These are phyloP conservation scores for Biston stratarius DNA, from an alignment of 2,888 invertebrate genomes.

Conservation along the genomic window DNA sequence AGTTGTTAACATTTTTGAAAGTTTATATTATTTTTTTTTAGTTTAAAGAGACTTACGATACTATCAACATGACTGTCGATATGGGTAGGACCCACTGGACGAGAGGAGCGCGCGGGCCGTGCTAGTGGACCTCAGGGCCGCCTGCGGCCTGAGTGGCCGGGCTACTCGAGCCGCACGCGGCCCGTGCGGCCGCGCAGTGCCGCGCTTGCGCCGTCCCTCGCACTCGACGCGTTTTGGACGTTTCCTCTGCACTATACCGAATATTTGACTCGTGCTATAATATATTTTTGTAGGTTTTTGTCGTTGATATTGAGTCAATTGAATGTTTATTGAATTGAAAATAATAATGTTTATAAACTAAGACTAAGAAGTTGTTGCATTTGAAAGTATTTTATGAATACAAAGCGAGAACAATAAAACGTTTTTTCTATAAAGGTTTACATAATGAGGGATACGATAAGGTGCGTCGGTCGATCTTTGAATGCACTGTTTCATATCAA, in stretches of 20 bases:
- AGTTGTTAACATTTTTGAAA: conserved; percentile 85
- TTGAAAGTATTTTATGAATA: conserved; percentile 86
- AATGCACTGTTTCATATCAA: conserved; percentile 82
- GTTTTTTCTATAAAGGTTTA: conserved; percentile 84
- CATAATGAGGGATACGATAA: conserved; percentile 75
- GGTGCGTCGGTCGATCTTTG: conserved; percentile 74
- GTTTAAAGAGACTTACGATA: conserved; percentile 74
- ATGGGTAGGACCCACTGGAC: conserved; percentile 67
- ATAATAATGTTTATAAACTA: conserved; percentile 83
- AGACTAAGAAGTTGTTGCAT: conserved; percentile 86
- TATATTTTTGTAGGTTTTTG: conserved; percentile 86
- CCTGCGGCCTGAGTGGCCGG: neutral
- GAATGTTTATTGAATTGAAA: conserved; percentile 84
- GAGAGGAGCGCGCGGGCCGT: conserved; percentile 41
- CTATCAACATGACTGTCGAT: conserved; percentile 63
- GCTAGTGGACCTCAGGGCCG: neutral
- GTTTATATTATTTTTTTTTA: conserved; percentile 81
- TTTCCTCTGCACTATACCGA: conserved; percentile 58
- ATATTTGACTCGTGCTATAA: conserved; percentile 78
- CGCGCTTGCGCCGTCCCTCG: conserved; percentile 37
- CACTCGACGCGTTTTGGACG: conserved; percentile 58
- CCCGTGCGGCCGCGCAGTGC: conserved; percentile 38
- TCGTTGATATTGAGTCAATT: conserved; percentile 86
- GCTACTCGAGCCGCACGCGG: neutral
- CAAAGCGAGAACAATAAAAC: conserved; percentile 85